A percentile compares a stretch with the other conserved stretches of the same genome.
phyloP scores from a whole-genome alignment of 2,113 vertebrate genomes.

The Xenotilapia leptura region DNA sequence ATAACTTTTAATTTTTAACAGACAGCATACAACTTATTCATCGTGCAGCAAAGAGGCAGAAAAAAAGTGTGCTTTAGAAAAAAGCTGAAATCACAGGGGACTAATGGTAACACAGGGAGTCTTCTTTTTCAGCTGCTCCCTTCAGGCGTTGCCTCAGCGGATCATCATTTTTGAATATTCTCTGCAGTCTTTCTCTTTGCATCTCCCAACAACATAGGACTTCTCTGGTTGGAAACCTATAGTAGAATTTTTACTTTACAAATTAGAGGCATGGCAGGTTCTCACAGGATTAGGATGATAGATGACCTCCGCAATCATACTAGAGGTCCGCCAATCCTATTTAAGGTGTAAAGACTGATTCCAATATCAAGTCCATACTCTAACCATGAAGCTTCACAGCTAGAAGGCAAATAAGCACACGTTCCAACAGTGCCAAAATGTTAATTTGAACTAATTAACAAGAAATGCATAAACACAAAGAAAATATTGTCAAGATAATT shows the following conservation, averaged over 20 bases:
- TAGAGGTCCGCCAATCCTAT: background rate
- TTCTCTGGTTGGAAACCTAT: background rate
- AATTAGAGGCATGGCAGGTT: background rate
- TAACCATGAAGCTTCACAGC: background rate
- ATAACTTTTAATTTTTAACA: background rate
- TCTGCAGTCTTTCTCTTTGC: background rate
- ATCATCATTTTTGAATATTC: background rate
- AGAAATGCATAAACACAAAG: background rate
- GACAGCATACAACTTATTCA: background rate
- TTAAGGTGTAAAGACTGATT: background rate
- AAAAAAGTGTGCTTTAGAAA: background rate
- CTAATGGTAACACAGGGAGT: background rate
- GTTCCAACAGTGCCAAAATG: background rate
- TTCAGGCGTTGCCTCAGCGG: background rate
- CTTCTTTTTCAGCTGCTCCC: background rate
- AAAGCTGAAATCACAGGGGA: background rate
- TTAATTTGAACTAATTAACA: background rate
- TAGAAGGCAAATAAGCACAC: background rate
- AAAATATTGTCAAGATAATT: background rate
- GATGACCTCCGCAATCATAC: background rate
- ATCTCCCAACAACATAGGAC: background rate
- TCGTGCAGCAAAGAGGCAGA: background rate
- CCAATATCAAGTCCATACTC: background rate
- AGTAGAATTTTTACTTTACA: background rate
- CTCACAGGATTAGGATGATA: background rate